Evolutionary conservation across 2,888 invertebrate genomes (phyloP).

Genomic region (Hedya salicella): DNA sequence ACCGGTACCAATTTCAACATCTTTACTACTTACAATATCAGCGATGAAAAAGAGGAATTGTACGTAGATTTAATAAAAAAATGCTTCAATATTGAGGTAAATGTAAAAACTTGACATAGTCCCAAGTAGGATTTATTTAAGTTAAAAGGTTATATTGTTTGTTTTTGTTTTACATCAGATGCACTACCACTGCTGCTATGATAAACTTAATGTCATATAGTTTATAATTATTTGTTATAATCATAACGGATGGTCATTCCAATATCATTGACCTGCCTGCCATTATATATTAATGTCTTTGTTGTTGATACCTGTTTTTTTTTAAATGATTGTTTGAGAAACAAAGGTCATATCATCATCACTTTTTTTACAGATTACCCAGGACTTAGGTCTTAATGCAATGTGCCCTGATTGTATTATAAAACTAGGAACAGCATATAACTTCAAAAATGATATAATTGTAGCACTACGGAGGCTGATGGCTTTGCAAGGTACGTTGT

Average conservation of each 20-base stretch:
- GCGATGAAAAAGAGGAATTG: conserved; percentile 32
- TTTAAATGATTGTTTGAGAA: background rate
- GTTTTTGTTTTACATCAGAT: background rate
- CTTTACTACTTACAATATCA: conserved; percentile 33
- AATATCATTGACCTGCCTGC: no score
- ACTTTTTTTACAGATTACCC: conserved; percentile 21
- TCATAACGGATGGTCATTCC: no score
- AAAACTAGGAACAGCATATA: conserved; percentile 25
- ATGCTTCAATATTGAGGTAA: conserved; percentile 38
- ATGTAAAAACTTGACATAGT: background rate
- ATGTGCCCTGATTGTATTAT: conserved; percentile 32
- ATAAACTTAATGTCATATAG: no score
- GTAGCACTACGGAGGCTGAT: conserved; percentile 18
- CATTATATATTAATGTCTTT: no score
- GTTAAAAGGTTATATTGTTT: conserved; percentile 2
- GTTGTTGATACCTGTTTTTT: no score
- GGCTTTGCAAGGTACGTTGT: conserved; percentile 17
- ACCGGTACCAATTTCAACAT: conserved; percentile 36
- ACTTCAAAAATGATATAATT: conserved; percentile 22
- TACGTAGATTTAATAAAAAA: conserved; percentile 37
- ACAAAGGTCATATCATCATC: background rate
- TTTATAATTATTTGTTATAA: no score
- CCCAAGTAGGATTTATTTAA: background rate
- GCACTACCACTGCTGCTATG: no score
- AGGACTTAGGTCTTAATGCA: background rate